Base-by-base conservation (phyloP, 2,797 vertebrate genomes). In the Sparus aurata region DNA sequence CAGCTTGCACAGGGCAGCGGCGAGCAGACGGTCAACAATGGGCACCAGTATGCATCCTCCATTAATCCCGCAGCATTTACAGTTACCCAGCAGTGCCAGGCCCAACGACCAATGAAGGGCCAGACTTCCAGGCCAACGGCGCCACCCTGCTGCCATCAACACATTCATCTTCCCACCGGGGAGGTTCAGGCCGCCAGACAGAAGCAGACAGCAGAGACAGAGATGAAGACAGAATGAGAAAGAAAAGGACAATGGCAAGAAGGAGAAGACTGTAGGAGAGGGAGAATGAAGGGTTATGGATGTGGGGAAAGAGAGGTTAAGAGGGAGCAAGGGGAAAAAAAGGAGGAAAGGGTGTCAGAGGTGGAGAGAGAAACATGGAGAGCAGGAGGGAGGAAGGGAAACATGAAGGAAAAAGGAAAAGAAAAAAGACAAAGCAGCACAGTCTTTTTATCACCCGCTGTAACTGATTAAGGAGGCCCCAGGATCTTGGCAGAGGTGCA, bases 141-240 rank as follows among this genome's bases (percentile, higher is more conserved):
- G 79, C 91, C 85, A 73, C 89, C 89, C 87, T 69, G 88, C 76
- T 88, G 86, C 86, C 90, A 69, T 69, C 62, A 4, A 76, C 78
- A 82, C 89, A 94, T 93, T 94, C 89, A 93, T 94, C 94, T 87
- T 91, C 90, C 79, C 91, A 90, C 82, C 88, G n/a, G 92, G 91
- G 87, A 92, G 75, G 83, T 76, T 72, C 57, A 62, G 83, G 53
- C 77, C 38, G 79, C 83, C 88, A 91, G 91, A 91, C 89, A 89
- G 86, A 85, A 77, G 49, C 83, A 86, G 88, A 90, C 82, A 82
- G 79, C 62, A 73, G 57, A 85, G 77, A 83, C 85, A 81, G 83
- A 34, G 17, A 87, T 63, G 73, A 86, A 82, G 83, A 87, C 58
- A 13, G 79, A 87, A 70, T 64, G 82, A 75, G 86, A 85, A 53